phyloP scores from a whole-genome alignment of 2,797 vertebrate species.

The Pitangus sulphuratus region DNA sequence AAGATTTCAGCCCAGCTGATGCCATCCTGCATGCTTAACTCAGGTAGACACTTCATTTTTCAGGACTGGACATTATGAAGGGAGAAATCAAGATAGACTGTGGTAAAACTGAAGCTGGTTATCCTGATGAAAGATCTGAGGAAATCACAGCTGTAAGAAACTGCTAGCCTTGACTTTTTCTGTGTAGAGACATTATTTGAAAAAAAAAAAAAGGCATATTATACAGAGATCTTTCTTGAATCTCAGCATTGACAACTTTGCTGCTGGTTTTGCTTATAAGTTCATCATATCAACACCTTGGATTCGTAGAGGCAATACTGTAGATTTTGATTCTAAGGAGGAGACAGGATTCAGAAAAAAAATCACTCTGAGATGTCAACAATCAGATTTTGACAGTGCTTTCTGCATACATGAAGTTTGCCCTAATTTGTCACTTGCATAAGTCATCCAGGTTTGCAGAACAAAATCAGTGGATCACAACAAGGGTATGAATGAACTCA shows the following conservation, averaged over 20 bases:
- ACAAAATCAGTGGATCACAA: neutral
- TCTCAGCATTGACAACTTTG: neutral
- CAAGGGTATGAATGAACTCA: neutral
- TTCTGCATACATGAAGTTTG: neutral
- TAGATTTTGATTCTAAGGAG: neutral
- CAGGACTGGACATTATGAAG: neutral
- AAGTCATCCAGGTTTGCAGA: neutral
- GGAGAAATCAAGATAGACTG: constrained; percentile 37
- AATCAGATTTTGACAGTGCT: neutral
- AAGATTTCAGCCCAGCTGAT: neutral
- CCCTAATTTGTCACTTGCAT: neutral
- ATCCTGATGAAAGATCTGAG: neutral
- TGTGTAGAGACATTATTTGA: neutral
- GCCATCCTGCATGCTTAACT: neutral
- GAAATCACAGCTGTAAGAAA: neutral
- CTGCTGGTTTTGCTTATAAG: neutral
- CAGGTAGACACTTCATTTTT: constrained; percentile 28
- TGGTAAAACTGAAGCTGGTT: neutral
- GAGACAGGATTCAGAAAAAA: neutral
- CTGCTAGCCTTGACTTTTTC: neutral
- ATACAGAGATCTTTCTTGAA: neutral
- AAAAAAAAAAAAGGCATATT: neutral
- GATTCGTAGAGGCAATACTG: neutral
- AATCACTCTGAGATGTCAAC: neutral
- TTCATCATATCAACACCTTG: neutral